Evolutionary conservation across 2,113 vertebrate genomes (phyloP), one percentile per base, ranked within the genome.

Genomic region (Forbesichthys papilliferus): DNA sequence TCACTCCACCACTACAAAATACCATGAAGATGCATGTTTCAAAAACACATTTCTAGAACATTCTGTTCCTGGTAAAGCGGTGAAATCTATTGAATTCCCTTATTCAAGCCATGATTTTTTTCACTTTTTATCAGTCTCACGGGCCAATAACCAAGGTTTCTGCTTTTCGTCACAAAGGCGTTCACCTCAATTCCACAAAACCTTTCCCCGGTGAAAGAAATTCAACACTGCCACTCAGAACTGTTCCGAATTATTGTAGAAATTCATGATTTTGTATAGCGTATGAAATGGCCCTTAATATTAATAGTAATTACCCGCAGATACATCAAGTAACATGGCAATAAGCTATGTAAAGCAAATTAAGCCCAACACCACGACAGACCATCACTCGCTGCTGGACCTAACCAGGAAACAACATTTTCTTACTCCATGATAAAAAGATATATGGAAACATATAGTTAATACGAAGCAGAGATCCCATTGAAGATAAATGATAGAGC

Each of bases 41-140:
- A 71, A 48, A 52, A 72, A 68, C 58, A 71, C 49, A 16, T 62
- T 63, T 68, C 63, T 65, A 73, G 65, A 68, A 80, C 75, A 78
- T 67, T 76, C 14, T 78, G 80, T 81, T 78, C 72, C 5, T 27
- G 1, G n/a, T 20, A 48, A 79, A 53, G 63, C 13, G 36, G 12
- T 74, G 56, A 64, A 64, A 75, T 68, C 75, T 48, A 14, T 55
- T 60, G 42, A 52, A 49, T 20, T 53, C 67, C 52, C 46, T 34
- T 61, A 14, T 20, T 14, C 1, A 58, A 46, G 3, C 13, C 16
- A 8, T 36, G n/a, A 42, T 49, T 1, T 0, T 54, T 69, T 16
- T 27, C n/a, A 14, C 52, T 55, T 62, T 61, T 73, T 47, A 75
- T 67, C 59, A 56, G n/a, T 65, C 71, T 69, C 27, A 36, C 48